A percentile compares a stretch with the other conserved stretches of the same genome.
phyloP scores from a whole-genome alignment of 2,888 invertebrate genomes.

The Heteropelma amictum region DNA sequence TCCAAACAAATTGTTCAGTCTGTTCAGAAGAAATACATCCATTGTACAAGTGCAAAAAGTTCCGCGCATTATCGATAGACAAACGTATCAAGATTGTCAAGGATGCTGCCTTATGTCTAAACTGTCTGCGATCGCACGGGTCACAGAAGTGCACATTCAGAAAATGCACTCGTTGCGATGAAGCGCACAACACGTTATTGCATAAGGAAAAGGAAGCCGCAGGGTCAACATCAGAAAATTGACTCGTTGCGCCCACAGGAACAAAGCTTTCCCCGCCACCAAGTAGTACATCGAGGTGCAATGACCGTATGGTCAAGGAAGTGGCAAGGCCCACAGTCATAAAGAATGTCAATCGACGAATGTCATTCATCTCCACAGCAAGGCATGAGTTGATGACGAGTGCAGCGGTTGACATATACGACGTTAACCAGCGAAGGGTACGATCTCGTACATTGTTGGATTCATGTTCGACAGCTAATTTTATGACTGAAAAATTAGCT shows the following conservation, averaged over 20 bases:
- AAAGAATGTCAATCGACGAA: background rate
- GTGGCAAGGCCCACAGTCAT: background rate
- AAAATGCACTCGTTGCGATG: background rate
- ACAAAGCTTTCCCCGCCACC: background rate
- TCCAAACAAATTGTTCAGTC: slow-evolving; percentile 5
- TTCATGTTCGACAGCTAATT: slow-evolving; percentile 16
- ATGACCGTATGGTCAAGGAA: background rate
- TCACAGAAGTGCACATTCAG: background rate
- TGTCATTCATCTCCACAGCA: background rate
- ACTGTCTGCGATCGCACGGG: slow-evolving; percentile 30
- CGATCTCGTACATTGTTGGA: slow-evolving; percentile 4
- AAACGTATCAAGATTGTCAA: slow-evolving; percentile 1
- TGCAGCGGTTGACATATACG: slow-evolving; percentile 4
- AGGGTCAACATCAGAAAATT: background rate
- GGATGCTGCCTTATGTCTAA: slow-evolving; percentile 32
- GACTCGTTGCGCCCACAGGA: background rate
- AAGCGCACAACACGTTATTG: slow-evolving; percentile 12
- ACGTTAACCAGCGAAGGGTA: background rate
- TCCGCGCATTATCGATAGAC: slow-evolving; percentile 2
- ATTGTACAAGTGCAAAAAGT: slow-evolving; percentile 27
- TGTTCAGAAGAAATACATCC: slow-evolving; percentile 28
- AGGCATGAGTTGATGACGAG: slow-evolving; percentile 5
- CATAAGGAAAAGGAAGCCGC: background rate
- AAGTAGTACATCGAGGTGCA: background rate
- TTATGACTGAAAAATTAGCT: slow-evolving; percentile 10